Evolutionary conservation across 92 coral and sea anemone species (phyloP), one percentile per base, ranked within the genome.

Genomic region (Montipora capitata): DNA sequence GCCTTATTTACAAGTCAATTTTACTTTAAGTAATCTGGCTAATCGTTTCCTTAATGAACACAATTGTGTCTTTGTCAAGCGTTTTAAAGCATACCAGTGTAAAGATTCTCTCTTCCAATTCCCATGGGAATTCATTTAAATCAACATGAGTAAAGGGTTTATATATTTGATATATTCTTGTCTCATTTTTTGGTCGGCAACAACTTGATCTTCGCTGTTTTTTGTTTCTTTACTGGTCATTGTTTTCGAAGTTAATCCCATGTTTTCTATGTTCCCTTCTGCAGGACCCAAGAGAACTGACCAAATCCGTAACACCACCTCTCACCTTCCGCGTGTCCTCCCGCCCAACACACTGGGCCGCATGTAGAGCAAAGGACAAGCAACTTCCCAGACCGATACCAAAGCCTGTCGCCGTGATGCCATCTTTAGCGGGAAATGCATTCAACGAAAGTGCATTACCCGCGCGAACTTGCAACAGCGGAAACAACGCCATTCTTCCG

Each of bases 231-330:
- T 16, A 39, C 68, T 63, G 38, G 7, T 16, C 51, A 49, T 76
- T 76, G 18, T 12, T 39, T n/a, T 27, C 45, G 20, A 65, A 2
- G 12, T 15, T n/a, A 61, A 13, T 70, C 15, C 1, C 7, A 7
- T 63, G 42, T 10, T 17, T 65, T 82, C 41, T 74, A 10, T 78
- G 16, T 59, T 12, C 39, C 64, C 13, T 39, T 40, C 61, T 61
- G 3, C 41, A 92, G 95, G 92, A 90, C 27, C 73, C 91, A 56
- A 77, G 83, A 87, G 90, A 93, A 88, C 20, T 76, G 70, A 74
- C 90, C 17, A 89, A 84, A 61, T 81, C 94, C 14, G 76, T 95
- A 45, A 95, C 96, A 49, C 96, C 95, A 38, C 96, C 98, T 56
- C 81, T 95, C 44, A 65, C 93, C 77, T 83, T 88, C 74, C 82